Evolutionary conservation across 1,140 invertebrate species (phyloP), one percentile per base, ranked within the genome.

Genomic region (Drosophila oshimai): DNA sequence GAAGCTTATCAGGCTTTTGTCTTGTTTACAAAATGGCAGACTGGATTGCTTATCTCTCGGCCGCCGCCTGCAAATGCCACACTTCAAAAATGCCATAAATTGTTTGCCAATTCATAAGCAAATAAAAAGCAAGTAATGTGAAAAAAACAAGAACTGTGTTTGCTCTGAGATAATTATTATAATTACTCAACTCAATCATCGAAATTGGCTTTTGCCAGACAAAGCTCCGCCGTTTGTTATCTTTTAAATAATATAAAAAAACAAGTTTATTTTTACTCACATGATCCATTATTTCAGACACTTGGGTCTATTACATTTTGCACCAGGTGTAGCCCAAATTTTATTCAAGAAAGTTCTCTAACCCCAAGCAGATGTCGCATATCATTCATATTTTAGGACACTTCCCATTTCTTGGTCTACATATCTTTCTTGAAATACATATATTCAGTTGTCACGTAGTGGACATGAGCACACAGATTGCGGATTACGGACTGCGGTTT

Each of bases 11-110:
- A 81, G 54, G 17, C 36, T 26, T 70, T 49, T 46, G 31, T 60
- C 53, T 81, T 86, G 81, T 86, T 86, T 86, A 86, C 81, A 73
- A 86, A 87, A 80, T 75, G 81, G 73, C 76, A 81, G 73, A 81
- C 67, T 57, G 17, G 6, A 37, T 34, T 26, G 61, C 74, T 83
- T 83, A 83, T 83, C 79, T 83, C 74, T 9, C 45, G 18, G 15
- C 26, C n/a, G n/a, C 6, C 3, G 39, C 41, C 18, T 18, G 18
- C 58, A 37, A 64, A 28, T 37, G 34, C 44, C 49, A 67, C 67
- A 57, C 67, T 71, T 83, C 67, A 75, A 68, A 81, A 86, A 67
- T 75, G 71, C 57, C 80, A 84, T 84, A 86, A 84, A 86, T 79
- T 86, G 71, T 86, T 84, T 74, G 79, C 58, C 51, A 75, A 53